A percentile compares a stretch with the other conserved stretches of the same genome.
Evolutionary conservation across 1,140 invertebrate species (phyloP).

Genomic region (honey bee (Apis mellifera)): DNA sequence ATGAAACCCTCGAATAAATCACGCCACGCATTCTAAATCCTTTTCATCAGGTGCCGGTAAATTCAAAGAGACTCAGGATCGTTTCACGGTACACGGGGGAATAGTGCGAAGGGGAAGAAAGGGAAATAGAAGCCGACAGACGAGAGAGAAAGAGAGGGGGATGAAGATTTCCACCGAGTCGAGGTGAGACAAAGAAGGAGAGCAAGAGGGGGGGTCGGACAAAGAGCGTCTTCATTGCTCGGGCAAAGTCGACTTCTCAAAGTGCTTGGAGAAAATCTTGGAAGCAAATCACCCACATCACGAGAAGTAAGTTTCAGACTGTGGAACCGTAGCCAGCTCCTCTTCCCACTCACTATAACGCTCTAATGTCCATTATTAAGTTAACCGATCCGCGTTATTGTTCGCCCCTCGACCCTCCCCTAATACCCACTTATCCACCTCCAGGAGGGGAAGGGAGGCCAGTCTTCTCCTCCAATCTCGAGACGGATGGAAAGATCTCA

Average conservation of each 20-base stretch:
- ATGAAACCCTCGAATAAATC: slow-evolving; percentile 4
- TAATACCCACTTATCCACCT: slow-evolving; percentile 68
- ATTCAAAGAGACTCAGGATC: slow-evolving; percentile 33
- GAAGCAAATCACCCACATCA: slow-evolving; percentile 68
- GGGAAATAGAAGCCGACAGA: not conserved
- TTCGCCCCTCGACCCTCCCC: slow-evolving; percentile 62
- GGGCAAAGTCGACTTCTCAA: slow-evolving; percentile 58
- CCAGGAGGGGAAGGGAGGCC: slow-evolving; percentile 29
- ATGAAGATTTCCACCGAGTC: too few relatives aligned
- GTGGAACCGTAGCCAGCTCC: slow-evolving; percentile 33
- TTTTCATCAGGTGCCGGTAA: slow-evolving; percentile 28
- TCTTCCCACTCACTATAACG: slow-evolving; percentile 53
- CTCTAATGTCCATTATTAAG: slow-evolving; percentile 70
- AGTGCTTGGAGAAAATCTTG: slow-evolving; percentile 65
- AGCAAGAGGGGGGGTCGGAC: too few relatives aligned
- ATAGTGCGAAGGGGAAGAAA: not conserved
- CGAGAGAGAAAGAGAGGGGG: not conserved
- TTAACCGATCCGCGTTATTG: slow-evolving; percentile 70
- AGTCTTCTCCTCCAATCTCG: not conserved
- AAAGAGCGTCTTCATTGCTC: slow-evolving; percentile 39
- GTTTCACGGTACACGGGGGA: slow-evolving; percentile 8
- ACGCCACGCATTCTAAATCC: not conserved
- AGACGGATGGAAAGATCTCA: slow-evolving; percentile 53
- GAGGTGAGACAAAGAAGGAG: too few relatives aligned
- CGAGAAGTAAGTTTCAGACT: slow-evolving; percentile 60